Evolutionary conservation across 2,113 vertebrate genomes (phyloP), one percentile per base, ranked within the genome.

Genomic region (Protobothrops flavoviridis): DNA sequence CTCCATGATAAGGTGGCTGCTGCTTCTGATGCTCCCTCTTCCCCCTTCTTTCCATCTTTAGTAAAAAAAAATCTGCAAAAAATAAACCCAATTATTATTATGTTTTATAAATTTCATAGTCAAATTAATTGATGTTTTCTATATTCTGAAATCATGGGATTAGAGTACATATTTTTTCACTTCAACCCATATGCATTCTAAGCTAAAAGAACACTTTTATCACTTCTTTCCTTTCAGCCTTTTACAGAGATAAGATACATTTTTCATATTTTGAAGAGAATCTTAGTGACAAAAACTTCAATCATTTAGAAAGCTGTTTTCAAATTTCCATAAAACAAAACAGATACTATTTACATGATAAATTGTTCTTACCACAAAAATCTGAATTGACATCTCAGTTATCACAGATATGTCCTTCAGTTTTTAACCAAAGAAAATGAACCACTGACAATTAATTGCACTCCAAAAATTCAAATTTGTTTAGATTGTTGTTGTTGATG

Each of bases 281-380:
- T 97, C 96, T 97, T 96, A 94, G 97, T 98, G 98, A 98, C 98
- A 98, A 98, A 98, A 93, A 93, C 96, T 98, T 98, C 98, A 98
- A 97, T 98, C 98, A 98, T 97, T 98, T 97, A 98, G 98, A 98
- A 99, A 98, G 98, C 97, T 98, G 97, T 98, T 98, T 98, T 97
- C 96, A 98, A 97, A 98, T 98, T 98, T 98, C 97, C 98, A 98
- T 98, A 98, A 98, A 98, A 98, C 97, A 98, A 98, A 98, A 96
- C 96, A 94, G 97, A 97, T 97, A 97, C 97, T 97, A 98, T 99
- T 98, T 98, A 98, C 98, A 98, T 98, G 98, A 99, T 98, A 98
- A 98, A 99, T 98, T 98, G 97, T 97, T 97, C 94, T 88, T 91
- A 98, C 98, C 98, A 97, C 97, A 96, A 97, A 55, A 97, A 98